Evolutionary conservation across 2,888 invertebrate genomes (phyloP).

Genomic region (Mesorhabditis sp.): DNA sequence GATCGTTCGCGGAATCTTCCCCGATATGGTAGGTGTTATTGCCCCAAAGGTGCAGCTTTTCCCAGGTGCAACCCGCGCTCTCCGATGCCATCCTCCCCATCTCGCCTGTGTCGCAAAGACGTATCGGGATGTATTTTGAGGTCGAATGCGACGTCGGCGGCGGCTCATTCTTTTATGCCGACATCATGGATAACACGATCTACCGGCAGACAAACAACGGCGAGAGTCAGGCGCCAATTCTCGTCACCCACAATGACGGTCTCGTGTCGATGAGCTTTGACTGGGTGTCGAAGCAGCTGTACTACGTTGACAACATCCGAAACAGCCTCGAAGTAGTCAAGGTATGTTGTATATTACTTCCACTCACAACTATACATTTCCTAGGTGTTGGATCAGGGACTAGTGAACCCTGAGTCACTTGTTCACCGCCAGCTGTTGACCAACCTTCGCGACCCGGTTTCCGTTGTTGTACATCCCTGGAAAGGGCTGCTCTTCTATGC

Average conservation of each 20-base stretch:
- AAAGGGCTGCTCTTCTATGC: conserved; percentile 84
- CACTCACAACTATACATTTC: conserved; percentile 13
- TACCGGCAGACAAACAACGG: conserved; percentile 50
- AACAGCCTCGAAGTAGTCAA: conserved; percentile 74
- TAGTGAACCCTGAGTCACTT: conserved; percentile 53
- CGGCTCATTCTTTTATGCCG: conserved; percentile 92
- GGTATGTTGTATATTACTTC: too few relatives aligned
- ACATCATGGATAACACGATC: conserved; percentile 70
- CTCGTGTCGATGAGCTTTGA: conserved; percentile 92
- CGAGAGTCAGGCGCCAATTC: conserved; percentile 64
- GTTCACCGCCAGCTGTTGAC: conserved; percentile 51
- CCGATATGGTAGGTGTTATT: conserved; percentile 69
- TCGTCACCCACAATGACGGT: conserved; percentile 92
- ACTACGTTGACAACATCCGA: conserved; percentile 88
- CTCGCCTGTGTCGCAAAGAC: conserved; percentile 77
- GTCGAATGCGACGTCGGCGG: conserved; percentile 63
- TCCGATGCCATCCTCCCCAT: conserved; percentile 92
- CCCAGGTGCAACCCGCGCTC: conserved; percentile 67
- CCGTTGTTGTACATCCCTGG: conserved; percentile 93
- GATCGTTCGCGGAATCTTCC: conserved; percentile 83
- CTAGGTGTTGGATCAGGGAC: conserved; percentile 35
- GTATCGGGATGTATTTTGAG: conserved; percentile 68
- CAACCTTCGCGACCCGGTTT: conserved; percentile 76
- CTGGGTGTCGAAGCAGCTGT: conserved; percentile 90
- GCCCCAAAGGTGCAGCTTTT: not conserved